Percentiles rank a stretch among this genome's conserved stretches.
Conservation (phyloP, 1,140 invertebrate species). For the Drosophila jambulina region DNA sequence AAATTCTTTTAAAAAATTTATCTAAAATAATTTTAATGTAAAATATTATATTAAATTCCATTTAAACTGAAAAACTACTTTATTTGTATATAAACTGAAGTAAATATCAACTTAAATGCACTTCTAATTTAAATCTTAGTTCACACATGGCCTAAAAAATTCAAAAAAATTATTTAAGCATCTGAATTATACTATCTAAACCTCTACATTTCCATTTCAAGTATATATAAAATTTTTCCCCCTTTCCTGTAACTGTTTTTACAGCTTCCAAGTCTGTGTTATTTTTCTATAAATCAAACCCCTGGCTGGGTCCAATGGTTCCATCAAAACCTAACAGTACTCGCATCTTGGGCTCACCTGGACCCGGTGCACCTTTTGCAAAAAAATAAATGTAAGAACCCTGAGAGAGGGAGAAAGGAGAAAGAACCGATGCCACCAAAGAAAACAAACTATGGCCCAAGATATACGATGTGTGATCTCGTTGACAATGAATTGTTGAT, state of each 20-base stretch:
- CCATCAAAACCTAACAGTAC: conserved; percentile 29
- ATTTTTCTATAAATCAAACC: neutral
- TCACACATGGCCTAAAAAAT: neutral
- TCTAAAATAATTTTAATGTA: neutral
- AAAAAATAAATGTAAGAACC: conserved; percentile 48
- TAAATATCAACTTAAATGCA: no score
- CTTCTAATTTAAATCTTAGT: no score
- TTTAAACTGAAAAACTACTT: accelerated
- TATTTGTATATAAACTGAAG: neutral
- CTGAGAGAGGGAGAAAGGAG: neutral
- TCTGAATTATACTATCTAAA: neutral
- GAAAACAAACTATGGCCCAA: conserved; percentile 69
- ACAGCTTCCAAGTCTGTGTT: conserved; percentile 20
- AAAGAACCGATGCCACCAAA: conserved; percentile 56
- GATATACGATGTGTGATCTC: conserved; percentile 85
- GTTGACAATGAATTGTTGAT: conserved; percentile 84
- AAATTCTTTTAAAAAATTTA: neutral
- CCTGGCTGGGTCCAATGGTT: conserved; percentile 1
- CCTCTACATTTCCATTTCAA: neutral
- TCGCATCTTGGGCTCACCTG: conserved; percentile 31
- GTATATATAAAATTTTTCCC: neutral
- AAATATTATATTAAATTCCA: neutral
- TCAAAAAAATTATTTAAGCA: neutral
- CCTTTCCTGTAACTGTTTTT: conserved; percentile 15
- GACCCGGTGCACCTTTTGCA: conserved; percentile 74